Evolutionary conservation across 2,888 invertebrate genomes (phyloP).

Genomic region (Lysandra bellargus): DNA sequence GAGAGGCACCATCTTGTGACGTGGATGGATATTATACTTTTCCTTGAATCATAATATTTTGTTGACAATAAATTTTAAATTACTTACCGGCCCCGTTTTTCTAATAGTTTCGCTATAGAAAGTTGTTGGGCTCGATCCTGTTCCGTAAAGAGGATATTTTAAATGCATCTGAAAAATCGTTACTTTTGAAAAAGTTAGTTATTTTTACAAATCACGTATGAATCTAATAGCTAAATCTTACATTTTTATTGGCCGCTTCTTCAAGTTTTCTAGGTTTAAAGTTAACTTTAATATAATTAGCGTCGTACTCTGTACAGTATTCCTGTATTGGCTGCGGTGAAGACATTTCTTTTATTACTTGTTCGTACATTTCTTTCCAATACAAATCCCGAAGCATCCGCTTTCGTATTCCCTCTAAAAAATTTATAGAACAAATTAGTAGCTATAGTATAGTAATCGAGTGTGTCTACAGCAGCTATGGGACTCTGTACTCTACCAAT

Average conservation of each 20-base stretch:
- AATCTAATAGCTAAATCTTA: slow-evolving; percentile 42
- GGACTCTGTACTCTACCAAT: too few relatives aligned
- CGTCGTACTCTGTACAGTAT: slow-evolving; percentile 70
- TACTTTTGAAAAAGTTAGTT: not conserved
- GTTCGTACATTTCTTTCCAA: slow-evolving; percentile 77
- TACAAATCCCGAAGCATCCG: slow-evolving; percentile 71
- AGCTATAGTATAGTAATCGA: too few relatives aligned
- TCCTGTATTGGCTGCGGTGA: slow-evolving; percentile 60
- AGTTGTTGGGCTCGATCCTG: slow-evolving; percentile 72
- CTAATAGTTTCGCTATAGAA: slow-evolving; percentile 65
- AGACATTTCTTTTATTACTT: slow-evolving; percentile 69
- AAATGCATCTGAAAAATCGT: slow-evolving; percentile 62
- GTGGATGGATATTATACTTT: not conserved
- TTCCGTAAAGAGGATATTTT: slow-evolving; percentile 73
- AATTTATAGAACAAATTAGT: not conserved
- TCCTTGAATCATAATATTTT: not conserved
- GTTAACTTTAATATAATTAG: slow-evolving; percentile 63
- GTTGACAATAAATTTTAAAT: slow-evolving; percentile 14
- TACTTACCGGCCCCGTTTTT: slow-evolving; percentile 67
- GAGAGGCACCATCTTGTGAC: not conserved
- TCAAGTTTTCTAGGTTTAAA: slow-evolving; percentile 66
- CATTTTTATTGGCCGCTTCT: slow-evolving; percentile 64
- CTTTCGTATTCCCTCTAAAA: slow-evolving; percentile 61
- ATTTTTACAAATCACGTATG: not conserved
- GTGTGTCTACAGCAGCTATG: too few relatives aligned